Conservation (phyloP, 2,888 invertebrate genomes). For the Ischnus inquisitorius region DNA sequence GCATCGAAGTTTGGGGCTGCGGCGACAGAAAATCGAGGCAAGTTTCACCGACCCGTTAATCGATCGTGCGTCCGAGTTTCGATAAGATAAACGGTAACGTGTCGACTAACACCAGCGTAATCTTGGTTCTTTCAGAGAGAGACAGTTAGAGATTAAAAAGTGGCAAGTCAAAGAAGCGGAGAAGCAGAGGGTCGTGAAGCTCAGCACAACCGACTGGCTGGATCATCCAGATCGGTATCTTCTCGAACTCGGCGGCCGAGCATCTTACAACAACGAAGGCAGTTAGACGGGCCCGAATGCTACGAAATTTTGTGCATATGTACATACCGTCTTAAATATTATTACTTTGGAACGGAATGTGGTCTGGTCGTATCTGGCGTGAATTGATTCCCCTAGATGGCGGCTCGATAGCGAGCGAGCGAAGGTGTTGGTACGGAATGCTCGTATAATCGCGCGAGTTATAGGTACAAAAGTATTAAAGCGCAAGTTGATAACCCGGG, state of each 20-base stretch:
- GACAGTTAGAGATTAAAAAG: slow-evolving; percentile 95
- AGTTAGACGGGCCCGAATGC: slow-evolving; percentile 77
- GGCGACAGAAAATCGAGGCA: slow-evolving; percentile 89
- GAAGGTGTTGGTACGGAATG: neutral
- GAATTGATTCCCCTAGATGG: neutral
- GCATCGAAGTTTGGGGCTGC: slow-evolving; percentile 93
- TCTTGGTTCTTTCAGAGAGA: slow-evolving; percentile 87
- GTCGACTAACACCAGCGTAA: neutral
- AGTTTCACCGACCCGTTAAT: neutral
- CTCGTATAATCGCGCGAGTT: neutral
- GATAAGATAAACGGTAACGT: neutral
- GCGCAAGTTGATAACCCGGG: slow-evolving; percentile 9
- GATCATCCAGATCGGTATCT: slow-evolving; percentile 98
- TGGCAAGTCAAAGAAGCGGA: slow-evolving; percentile 97
- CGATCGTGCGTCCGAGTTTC: neutral
- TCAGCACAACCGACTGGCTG: slow-evolving; percentile 96
- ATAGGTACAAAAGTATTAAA: neutral
- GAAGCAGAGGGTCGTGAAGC: slow-evolving; percentile 93
- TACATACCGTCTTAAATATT: slow-evolving; percentile 67
- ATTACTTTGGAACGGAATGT: slow-evolving; percentile 49
- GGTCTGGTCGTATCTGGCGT: neutral
- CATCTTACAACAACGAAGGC: slow-evolving; percentile 91
- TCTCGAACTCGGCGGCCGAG: slow-evolving; percentile 94
- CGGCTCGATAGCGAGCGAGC: neutral
- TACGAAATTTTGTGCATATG: slow-evolving; percentile 70